Conservation (phyloP, 2,888 invertebrate species). For the Phalera bucephala region DNA sequence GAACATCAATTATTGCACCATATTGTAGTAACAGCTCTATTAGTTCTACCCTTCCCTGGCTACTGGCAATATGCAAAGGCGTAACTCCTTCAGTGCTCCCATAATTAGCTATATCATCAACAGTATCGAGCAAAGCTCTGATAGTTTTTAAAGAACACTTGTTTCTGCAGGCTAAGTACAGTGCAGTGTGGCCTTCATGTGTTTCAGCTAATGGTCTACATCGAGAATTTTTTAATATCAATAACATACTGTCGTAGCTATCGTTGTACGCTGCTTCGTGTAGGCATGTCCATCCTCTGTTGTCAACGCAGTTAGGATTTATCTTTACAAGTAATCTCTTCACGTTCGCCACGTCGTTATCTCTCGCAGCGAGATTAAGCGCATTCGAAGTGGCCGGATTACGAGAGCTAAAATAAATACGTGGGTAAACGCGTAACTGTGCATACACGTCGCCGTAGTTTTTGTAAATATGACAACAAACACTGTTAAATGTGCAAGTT, state of each 20-base stretch:
- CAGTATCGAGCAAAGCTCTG: slow-evolving; percentile 55
- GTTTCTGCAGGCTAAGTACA: slow-evolving; percentile 69
- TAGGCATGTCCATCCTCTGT: slow-evolving; percentile 79
- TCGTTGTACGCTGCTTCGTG: slow-evolving; percentile 77
- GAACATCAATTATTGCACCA: slow-evolving; percentile 66
- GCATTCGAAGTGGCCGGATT: slow-evolving; percentile 75
- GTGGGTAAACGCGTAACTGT: no score
- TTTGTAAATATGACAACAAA: no score
- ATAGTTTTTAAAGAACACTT: slow-evolving; percentile 58
- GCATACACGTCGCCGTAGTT: no score
- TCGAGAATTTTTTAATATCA: slow-evolving; percentile 58
- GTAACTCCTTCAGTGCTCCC: slow-evolving; percentile 74
- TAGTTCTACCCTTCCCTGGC: slow-evolving; percentile 62
- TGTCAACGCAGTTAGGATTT: slow-evolving; percentile 74
- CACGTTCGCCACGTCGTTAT: slow-evolving; percentile 58
- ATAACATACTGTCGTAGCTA: slow-evolving; percentile 57
- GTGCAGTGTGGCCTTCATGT: slow-evolving; percentile 75
- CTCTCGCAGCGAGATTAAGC: slow-evolving; percentile 70
- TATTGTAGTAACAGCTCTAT: slow-evolving; percentile 64
- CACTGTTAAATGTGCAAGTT: no score
- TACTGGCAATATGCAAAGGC: slow-evolving; percentile 66
- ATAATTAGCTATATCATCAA: slow-evolving; percentile 65
- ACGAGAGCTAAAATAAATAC: slow-evolving; percentile 76
- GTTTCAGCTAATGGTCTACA: slow-evolving; percentile 64
- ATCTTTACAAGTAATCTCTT: slow-evolving; percentile 61